Evolutionary conservation across 2,888 invertebrate genomes (phyloP), one percentile per base, ranked within the genome.

Genomic region (Mesochorus sp.): DNA sequence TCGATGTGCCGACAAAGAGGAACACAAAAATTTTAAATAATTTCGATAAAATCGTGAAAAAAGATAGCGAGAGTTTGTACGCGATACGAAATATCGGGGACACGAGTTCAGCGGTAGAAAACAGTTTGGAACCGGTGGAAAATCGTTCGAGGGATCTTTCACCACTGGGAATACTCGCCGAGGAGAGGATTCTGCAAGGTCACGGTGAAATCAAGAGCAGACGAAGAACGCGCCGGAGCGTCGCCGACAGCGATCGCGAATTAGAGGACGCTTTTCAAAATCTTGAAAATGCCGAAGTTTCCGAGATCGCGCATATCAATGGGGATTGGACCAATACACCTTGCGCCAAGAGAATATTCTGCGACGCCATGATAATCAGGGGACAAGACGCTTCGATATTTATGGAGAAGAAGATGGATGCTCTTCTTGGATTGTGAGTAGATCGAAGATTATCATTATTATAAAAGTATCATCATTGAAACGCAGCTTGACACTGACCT

Each of bases 321-420:
- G 90, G 89, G 0, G 93, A 95, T 85, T 96, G 96, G 96, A 93
- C 94, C 28, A 94, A 95, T 89, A 95, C 95, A 1, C 95, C 95
- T 66, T 96, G 96, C 87, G 95, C 96, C 1, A 96, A 96, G 88
- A 93, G 93, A 85, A 93, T 95, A 81, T 95, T 96, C 91, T 96
- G 96, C 90, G 94, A 95, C 85, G 94, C 95, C 47, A 94, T 96
- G 92, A 91, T 94, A 42, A 92, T 93, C 73, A 95, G 95, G 84
- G 92, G 94, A 61, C 93, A 94, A 0, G 95, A 96, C 87, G 94
- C 95, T 26, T 91, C 94, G 77, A 93, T 94, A 81, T 92, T 94
- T 47, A 96, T 96, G 95, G 96, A 96, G 91, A 96, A 96, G 92
- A 95, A 95, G 89, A 96, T 96, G 95, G 94, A 94, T 85, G 93